Evolutionary conservation across 2,888 invertebrate species (phyloP), one percentile per base, ranked within the genome.

Genomic region (Oligia fasciuncula): DNA sequence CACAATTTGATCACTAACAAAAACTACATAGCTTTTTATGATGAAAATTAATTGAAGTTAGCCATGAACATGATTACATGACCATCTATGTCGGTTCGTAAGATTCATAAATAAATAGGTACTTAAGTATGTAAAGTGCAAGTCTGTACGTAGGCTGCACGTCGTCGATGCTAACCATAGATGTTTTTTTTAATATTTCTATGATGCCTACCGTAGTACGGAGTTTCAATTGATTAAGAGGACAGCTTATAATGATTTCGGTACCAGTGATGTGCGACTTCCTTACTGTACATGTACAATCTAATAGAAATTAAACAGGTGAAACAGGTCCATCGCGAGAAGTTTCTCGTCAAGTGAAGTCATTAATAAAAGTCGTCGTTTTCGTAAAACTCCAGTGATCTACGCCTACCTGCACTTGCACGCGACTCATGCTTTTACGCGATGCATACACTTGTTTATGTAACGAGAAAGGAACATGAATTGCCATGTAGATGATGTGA

Each of bases 361-460:
- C 71, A 86, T 84, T 84, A 73, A 84, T 84, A 80, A 76, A 81
- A 66, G 77, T 66, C 67, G 51, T 71, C 73, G 66, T 84, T 87
- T 87, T 88, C 73, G 72, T 87, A 76, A 69, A 84, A 69, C 75
- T 85, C 67, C 80, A 83, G 77, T 85, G 80, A 85, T 79, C 80
- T 69, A 85, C 66, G 54, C 70, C 23, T 77, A 73, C 29, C 29
- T 29, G 29, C 35, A 35, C 35, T 35, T 35, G 35, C 35, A 35
- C 35, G 35, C 35, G 35, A 3, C 35, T 35, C 35, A 4, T 1
- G 35, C 35, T 35, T 29, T 29, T 29, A 29, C 35, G 35, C 40
- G 69, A 63, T 51, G 57, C 29, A 60, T 49, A 76, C 81, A 87
- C 81, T 80, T 66, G 89, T 81, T 87, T 87, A 75, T 68, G 73